Base-by-base conservation (phyloP, 2,888 invertebrate species). In the Neocrepidodera transversa region DNA sequence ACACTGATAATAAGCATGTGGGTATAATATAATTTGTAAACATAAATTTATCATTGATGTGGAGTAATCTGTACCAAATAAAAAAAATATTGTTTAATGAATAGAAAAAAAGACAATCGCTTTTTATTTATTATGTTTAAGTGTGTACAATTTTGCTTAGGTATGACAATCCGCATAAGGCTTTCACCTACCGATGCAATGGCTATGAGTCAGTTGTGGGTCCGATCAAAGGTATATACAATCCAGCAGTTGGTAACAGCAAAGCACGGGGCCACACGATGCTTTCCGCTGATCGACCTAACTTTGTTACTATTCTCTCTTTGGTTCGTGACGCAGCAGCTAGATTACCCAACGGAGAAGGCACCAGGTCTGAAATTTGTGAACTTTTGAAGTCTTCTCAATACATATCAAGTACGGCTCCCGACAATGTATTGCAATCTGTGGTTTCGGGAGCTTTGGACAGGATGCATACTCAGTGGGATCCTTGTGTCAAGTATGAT, bases 301-400 rank as follows among this genome's bases (percentile, higher is more conserved):
- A 95, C 38, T 95, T 90, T 79, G 95, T 96, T 16, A 93, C 94
- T 28, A 93, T 97, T 71, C 81, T 93, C 23, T 92, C 95, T 3
- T 81, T 97, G 38, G 94, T 97, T n/a, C 83, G 96, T 28, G 97
- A 97, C 82, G 94, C 97, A 0, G 91, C 95, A 0, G 95, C 97
- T 0, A 83, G 97, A 14, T 82, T 97, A 68, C 97, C 97, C 0
- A 96, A 96, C 77, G 96, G 97, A 0, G 95, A 96, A 81, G 97
- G 95, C 10, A 94, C 95, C 0, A 81, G 95, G 1, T 90, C 92
- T 1, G 95, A 97, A 73, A 93, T 97, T 54, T 92, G 95, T 72
- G 93, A 93, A 71, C 81, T 97, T 62, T 82, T 97, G 51, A 86
- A 86, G 73, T 85, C 85, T 76, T 86, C 86, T 0, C 86, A 86